A percentile compares a stretch with the other conserved stretches of the same genome.
These are phyloP conservation scores for Pelvicachromis taeniatus DNA, from an alignment of 2,113 vertebrate species.

Conservation along the genomic window DNA sequence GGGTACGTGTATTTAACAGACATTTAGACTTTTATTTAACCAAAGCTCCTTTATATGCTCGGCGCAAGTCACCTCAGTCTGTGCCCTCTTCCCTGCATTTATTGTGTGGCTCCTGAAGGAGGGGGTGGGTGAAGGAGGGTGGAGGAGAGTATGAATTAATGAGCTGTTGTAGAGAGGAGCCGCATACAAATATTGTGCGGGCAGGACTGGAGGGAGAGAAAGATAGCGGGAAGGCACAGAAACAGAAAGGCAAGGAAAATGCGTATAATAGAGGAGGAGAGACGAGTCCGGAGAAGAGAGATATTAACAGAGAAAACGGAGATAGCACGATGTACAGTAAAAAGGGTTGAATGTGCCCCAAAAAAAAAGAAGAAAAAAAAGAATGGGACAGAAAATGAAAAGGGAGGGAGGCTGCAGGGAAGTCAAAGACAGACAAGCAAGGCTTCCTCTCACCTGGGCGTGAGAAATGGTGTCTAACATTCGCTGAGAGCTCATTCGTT, in stretches of 20 bases:
- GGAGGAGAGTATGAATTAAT: constrained; percentile 74
- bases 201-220: constrained; percentile 44
- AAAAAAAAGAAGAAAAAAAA: not conserved
- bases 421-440: constrained; percentile 26
- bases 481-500: constrained; percentile 50
- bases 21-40: constrained; percentile 51
- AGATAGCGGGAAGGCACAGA: constrained; percentile 45
- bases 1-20: constrained; percentile 73
- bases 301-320: constrained; percentile 17
- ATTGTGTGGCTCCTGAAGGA: constrained; percentile 66
- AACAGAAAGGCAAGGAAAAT: constrained; percentile 40
- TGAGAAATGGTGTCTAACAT: constrained; percentile 57
- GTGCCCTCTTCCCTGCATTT: constrained; percentile 61
- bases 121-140: constrained; percentile 57
- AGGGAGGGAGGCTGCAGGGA: not conserved
- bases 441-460: constrained; percentile 45
- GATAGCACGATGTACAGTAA: constrained; percentile 18
- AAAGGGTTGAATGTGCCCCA: constrained; percentile 30
- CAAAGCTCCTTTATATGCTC: constrained; percentile 55
- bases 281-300: constrained; percentile 16
- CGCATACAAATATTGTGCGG: constrained; percentile 71
- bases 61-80: constrained; percentile 50
- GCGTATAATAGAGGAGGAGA: constrained; percentile 46
- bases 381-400: constrained; percentile 1
- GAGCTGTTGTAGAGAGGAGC: constrained; percentile 70